A percentile compares a stretch with the other conserved stretches of the same genome.
Conservation (phyloP, 2,113 vertebrate species). For the Symphodus melops region DNA sequence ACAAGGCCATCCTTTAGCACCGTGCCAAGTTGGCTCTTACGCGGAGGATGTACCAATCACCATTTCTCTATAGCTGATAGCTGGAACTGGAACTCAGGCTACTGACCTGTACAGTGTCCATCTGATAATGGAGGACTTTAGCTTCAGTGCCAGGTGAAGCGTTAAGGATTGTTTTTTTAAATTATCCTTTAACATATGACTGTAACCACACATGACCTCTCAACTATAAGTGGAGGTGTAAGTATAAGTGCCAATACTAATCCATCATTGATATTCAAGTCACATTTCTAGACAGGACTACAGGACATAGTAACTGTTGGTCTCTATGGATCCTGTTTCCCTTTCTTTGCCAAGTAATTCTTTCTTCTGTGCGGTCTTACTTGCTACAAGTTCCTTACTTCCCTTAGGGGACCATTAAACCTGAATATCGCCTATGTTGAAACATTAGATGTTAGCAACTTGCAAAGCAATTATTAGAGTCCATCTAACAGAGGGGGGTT, state of each 20-base stretch:
- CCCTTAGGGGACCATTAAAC: slow-evolving; percentile 6
- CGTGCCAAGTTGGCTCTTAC: slow-evolving; percentile 17
- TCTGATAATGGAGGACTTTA: background rate
- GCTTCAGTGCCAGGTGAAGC: background rate
- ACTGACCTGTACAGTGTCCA: background rate
- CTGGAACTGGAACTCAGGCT: background rate
- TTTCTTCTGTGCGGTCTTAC: background rate
- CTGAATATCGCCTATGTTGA: background rate
- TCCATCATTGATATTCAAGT: slow-evolving; percentile 9
- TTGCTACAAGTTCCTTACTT: slow-evolving; percentile 3
- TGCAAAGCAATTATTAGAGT: background rate
- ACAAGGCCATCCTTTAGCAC: slow-evolving; percentile 16
- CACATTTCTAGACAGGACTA: background rate
- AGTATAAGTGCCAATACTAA: background rate
- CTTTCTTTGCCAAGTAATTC: background rate
- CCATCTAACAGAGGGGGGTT: background rate
- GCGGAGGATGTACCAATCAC: background rate
- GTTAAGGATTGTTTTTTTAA: background rate
- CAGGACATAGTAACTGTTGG: background rate
- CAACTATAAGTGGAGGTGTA: background rate
- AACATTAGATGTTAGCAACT: background rate
- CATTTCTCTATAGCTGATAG: background rate
- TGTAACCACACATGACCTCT: background rate
- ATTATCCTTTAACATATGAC: background rate
- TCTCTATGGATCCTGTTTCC: background rate